phyloP scores from a whole-genome alignment of 2,113 vertebrate species.

The Dryoscopus gambensis region DNA sequence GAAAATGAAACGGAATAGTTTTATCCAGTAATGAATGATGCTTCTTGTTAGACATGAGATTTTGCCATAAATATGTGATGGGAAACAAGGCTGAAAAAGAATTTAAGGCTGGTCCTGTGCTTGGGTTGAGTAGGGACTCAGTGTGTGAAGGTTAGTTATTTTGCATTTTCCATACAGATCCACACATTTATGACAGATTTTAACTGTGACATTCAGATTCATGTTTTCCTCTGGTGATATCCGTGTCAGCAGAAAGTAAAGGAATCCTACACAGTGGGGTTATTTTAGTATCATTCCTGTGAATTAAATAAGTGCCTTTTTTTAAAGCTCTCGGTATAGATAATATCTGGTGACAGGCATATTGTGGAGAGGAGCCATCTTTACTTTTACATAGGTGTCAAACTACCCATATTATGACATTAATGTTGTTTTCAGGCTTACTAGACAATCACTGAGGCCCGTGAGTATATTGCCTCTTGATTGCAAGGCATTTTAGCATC shows the following conservation, averaged over 20 bases:
- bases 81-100: not conserved
- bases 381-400: not conserved
- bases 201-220: not conserved
- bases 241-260: not conserved
- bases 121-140: not conserved
- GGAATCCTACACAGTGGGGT: not conserved
- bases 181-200: not conserved
- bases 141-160: not conserved
- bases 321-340: not conserved
- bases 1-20: not conserved
- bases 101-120: not conserved
- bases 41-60: not conserved
- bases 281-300: not conserved
- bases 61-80: not conserved
- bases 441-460: not conserved
- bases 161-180: not conserved
- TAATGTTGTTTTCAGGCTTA: not conserved
- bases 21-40: not conserved
- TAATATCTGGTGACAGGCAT: not conserved
- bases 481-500: not conserved
- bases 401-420: not conserved
- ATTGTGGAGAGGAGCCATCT: not conserved
- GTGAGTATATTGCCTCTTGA: not conserved
- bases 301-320: not conserved
- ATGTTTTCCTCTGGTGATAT: not conserved